Percentiles rank a stretch among this genome's conserved stretches.
Conservation (phyloP, 2,113 vertebrate species). For the Saguinus imperator region DNA sequence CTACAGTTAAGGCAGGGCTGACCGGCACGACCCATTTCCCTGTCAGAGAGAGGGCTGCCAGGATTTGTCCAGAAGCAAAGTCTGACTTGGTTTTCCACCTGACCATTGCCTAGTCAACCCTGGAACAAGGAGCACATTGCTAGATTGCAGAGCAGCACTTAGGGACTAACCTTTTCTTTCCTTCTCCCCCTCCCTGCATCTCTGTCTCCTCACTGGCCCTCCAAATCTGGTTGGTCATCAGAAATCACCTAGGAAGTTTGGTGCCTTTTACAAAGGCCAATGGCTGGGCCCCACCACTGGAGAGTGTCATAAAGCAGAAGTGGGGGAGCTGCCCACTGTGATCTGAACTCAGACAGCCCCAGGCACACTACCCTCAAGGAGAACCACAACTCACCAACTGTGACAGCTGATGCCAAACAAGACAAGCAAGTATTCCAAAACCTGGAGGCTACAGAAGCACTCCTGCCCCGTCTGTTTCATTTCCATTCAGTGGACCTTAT, state of each 20-base stretch:
- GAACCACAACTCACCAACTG: not conserved
- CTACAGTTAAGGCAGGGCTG: not conserved
- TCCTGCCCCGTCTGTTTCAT: not conserved
- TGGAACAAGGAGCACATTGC: not conserved
- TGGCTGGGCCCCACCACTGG: not conserved
- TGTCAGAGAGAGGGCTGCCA: not conserved
- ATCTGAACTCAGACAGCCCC: not conserved
- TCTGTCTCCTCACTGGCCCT: not conserved
- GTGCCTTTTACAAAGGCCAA: not conserved
- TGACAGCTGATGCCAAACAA: not conserved
- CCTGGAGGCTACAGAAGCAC: not conserved
- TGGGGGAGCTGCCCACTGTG: not conserved
- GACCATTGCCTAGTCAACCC: not conserved
- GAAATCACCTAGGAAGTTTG: not conserved
- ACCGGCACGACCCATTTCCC: not conserved
- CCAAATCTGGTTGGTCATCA: not conserved
- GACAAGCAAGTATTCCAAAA: not conserved
- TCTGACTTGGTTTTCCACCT: not conserved
- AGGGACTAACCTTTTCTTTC: not conserved
- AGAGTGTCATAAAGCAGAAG: not conserved
- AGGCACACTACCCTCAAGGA: not conserved
- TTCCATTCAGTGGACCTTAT: not conserved
- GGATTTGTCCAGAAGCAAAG: not conserved
- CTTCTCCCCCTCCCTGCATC: rapidly evolving
- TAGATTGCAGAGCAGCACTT: not conserved